These are phyloP conservation scores for Rhynchomys soricoides DNA, from an alignment of 2,113 vertebrate species.

Conservation along the genomic window DNA sequence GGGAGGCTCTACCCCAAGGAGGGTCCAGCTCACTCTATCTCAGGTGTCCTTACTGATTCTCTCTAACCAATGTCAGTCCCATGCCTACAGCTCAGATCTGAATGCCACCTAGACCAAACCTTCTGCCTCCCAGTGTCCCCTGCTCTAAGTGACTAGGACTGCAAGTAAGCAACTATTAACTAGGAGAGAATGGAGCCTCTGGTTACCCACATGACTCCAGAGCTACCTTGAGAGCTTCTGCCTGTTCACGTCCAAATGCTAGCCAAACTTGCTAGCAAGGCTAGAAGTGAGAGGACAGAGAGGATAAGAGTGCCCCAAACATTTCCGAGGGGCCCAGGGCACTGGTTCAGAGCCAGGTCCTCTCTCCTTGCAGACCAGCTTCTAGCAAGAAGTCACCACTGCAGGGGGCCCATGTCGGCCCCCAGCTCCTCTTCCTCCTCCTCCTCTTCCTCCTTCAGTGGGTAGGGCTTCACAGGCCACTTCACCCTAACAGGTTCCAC, in stretches of 20 bases:
- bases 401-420: slow-evolving; percentile 64
- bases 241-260: background rate
- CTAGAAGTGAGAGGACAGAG: background rate
- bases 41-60: slow-evolving; percentile 67
- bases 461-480: slow-evolving; percentile 68
- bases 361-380: background rate
- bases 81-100: background rate
- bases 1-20: background rate
- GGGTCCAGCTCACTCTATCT: background rate
- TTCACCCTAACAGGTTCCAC: slow-evolving; percentile 67
- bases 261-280: background rate
- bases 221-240: background rate
- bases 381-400: slow-evolving; percentile 65
- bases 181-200: background rate
- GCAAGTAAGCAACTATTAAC: background rate
- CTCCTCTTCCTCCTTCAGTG: slow-evolving; percentile 70
- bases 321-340: background rate
- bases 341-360: background rate
- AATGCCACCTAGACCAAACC: background rate
- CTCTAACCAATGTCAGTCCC: slow-evolving; percentile 47
- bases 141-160: background rate
- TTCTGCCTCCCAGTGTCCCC: background rate
- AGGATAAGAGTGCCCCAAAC: background rate
- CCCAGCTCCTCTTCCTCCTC: slow-evolving; percentile 73
- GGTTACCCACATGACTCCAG: background rate